These are phyloP conservation scores for Nesidiocoris tenuis DNA, from an alignment of 2,888 invertebrate genomes.

Conservation along the genomic window DNA sequence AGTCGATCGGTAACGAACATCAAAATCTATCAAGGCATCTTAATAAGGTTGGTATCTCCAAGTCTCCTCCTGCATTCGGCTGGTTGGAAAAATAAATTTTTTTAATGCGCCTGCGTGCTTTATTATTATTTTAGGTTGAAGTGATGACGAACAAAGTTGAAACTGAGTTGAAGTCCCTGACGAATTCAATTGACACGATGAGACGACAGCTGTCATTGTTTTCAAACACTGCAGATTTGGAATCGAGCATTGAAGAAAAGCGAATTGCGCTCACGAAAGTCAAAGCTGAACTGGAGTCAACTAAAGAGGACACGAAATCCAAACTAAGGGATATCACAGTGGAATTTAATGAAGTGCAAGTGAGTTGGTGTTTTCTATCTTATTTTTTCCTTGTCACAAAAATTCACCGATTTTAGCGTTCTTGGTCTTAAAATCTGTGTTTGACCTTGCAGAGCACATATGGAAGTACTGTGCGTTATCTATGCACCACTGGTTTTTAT, in stretches of 20 bases:
- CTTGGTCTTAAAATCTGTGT: too few species aligned
- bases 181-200: slow-evolving; percentile 59
- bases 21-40: slow-evolving; percentile 56
- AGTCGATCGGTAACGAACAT: slow-evolving; percentile 63
- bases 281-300: slow-evolving; percentile 56
- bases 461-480: too few species aligned
- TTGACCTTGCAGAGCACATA: too few species aligned
- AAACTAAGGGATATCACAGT: slow-evolving; percentile 50
- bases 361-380: slow-evolving; percentile 47
- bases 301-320: slow-evolving; percentile 27
- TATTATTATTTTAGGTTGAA: slow-evolving; percentile 62
- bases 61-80: too few species aligned
- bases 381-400: not conserved
- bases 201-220: slow-evolving; percentile 63
- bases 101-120: too few species aligned
- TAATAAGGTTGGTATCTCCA: slow-evolving; percentile 56
- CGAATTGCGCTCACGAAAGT: slow-evolving; percentile 60
- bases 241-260: slow-evolving; percentile 61
- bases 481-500: too few species aligned
- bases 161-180: slow-evolving; percentile 58
- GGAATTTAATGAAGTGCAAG: slow-evolving; percentile 60
- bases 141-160: slow-evolving; percentile 68
- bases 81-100: not conserved
- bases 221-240: slow-evolving; percentile 63
- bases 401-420: not conserved